A percentile compares a stretch with the other conserved stretches of the same genome.
Evolutionary conservation across 2,888 invertebrate genomes (phyloP).

Genomic region (Thereva unica): DNA sequence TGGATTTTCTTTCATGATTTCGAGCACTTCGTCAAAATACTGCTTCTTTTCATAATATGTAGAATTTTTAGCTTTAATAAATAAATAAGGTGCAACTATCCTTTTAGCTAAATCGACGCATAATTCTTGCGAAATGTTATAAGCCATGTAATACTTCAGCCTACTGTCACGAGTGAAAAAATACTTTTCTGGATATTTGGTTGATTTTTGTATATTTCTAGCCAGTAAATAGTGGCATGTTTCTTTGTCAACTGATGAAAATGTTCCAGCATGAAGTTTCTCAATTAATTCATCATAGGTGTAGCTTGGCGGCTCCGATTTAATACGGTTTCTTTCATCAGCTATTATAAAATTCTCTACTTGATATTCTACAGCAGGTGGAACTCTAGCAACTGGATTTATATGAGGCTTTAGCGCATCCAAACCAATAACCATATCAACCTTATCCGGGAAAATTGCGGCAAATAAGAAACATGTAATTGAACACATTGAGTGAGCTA

Average conservation of each 20-base stretch:
- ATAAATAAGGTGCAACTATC: constrained; percentile 65
- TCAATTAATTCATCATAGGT: constrained; percentile 65
- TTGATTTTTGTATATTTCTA: constrained; percentile 63
- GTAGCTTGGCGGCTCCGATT: constrained; percentile 65
- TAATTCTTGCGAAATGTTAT: constrained; percentile 51
- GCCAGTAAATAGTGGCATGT: constrained; percentile 62
- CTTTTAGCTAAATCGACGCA: constrained; percentile 60
- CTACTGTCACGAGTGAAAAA: constrained; percentile 70
- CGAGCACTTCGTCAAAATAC: constrained; percentile 61
- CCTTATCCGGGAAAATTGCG: constrained; percentile 64
- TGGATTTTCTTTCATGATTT: constrained; percentile 59
- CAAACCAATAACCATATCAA: constrained; percentile 53
- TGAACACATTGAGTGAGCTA: constrained; percentile 73
- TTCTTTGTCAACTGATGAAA: constrained; percentile 63
- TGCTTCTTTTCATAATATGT: constrained; percentile 59
- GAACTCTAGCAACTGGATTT: constrained; percentile 45
- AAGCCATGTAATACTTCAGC: constrained; percentile 57
- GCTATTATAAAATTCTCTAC: constrained; percentile 57
- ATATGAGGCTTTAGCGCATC: constrained; percentile 52
- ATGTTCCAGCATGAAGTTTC: constrained; percentile 62
- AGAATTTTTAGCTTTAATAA: constrained; percentile 61
- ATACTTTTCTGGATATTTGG: constrained; percentile 63
- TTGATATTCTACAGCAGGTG: constrained; percentile 54
- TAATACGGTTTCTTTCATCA: constrained; percentile 52
- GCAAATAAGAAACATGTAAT: constrained; percentile 66